phyloP scores from a whole-genome alignment of 2,888 invertebrate species.

The Lingula anatina region DNA sequence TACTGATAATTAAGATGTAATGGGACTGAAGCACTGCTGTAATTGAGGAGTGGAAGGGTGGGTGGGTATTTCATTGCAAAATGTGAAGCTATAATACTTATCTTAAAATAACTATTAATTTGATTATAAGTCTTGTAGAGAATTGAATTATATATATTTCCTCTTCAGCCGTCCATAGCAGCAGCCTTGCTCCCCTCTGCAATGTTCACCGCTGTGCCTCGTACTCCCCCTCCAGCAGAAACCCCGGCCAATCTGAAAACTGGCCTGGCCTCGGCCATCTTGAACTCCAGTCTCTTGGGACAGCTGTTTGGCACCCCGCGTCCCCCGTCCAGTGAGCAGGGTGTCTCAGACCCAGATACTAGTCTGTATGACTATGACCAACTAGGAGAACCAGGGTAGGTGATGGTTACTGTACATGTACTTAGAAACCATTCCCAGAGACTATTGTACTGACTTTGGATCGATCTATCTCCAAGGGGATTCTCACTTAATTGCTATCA shows the following conservation, averaged over 20 bases:
- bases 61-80: no score
- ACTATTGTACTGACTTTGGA: no score
- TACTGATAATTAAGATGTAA: no score
- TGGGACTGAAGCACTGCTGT: no score
- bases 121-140: no score
- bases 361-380: slow-evolving; percentile 42
- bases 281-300: slow-evolving; percentile 22
- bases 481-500: no score
- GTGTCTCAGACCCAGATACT: slow-evolving; percentile 44
- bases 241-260: slow-evolving; percentile 11
- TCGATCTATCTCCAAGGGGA: no score
- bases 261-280: slow-evolving; percentile 20
- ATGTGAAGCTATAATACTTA: no score
- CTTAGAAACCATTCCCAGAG: no score
- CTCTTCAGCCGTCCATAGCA: slow-evolving; percentile 25
- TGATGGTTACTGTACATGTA: no score
- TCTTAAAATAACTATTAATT: no score
- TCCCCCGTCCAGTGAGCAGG: slow-evolving; percentile 8
- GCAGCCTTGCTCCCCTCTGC: slow-evolving; percentile 32
- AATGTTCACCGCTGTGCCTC: slow-evolving; percentile 33
- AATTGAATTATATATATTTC: neutral
- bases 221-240: slow-evolving; percentile 24
- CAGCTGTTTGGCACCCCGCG: slow-evolving; percentile 6
- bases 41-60: no score
- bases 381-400: slow-evolving; percentile 39